Evolutionary conservation across 2,888 invertebrate species (phyloP), one percentile per base, ranked within the genome.

Genomic region (Lepidocyrtoides sp.): DNA sequence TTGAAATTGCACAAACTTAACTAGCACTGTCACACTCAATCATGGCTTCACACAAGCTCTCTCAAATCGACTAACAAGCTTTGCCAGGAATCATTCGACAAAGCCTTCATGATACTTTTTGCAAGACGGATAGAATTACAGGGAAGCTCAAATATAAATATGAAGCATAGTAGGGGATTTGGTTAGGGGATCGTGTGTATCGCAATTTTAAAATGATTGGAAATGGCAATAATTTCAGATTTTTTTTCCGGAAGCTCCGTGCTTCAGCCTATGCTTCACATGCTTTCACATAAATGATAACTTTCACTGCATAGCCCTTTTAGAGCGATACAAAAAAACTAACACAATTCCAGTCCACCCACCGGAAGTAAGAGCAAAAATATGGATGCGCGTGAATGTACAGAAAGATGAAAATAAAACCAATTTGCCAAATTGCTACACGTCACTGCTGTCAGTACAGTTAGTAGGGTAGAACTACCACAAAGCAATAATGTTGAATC

Each of bases 191-290:
- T 17, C 26, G 2, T 32, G 69, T 5, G 51, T 54, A 2, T 48
- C 17, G n/a, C n/a, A 69, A 36, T 17, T 14, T 20, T 14, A 14
- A 69, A 17, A 10, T 20, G 5, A 26, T 69, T 69, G n/a, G 41
- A 36, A 17, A 36, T 0, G 41, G 12, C 69, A 69, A 69, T 29
- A 69, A 69, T 69, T 41, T 36, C 69, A 17, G 51, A 54, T 17
- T 48, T 54, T 60, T 57, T 48, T 32, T 79, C 57, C 79, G 79
- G 79, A 79, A 79, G 79, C 79, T 60, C 60, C 23, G 23, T 60
- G 60, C 60, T 60, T 26, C 23, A 5, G 2, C 7, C 2, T 26
- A 60, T 23, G 36, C 1, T 72, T 72, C 20, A 72, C 72, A 17
- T 72, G 41, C 12, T 44, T 17, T 72, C 32, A 32, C 66, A 36